Evolutionary conservation across 2,888 invertebrate genomes (phyloP), one percentile per base, ranked within the genome.

Genomic region (Drosophila tanythrix): DNA sequence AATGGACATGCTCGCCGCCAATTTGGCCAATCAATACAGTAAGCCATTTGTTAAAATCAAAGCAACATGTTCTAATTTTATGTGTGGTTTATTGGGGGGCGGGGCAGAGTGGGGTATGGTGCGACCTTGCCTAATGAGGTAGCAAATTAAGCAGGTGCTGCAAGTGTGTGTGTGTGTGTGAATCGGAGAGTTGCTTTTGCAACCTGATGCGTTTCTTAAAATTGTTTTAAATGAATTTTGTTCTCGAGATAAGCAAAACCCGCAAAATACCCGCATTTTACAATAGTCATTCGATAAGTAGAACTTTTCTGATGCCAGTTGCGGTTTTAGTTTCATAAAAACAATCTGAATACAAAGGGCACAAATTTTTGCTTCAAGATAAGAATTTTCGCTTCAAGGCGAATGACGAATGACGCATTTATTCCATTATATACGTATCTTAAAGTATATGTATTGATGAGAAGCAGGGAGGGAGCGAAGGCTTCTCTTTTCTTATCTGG

Each of bases 1-100:
- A 80, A 93, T 93, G 70, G 91, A 88, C 8, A 88, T 88, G 70
- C 91, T 93, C 27, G 93, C 93, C 3, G 90, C 85, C 38, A 84
- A 84, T 70, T 84, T 89, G 74, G 81, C 75, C 18, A 82, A 84
- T 76, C 86, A 86, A 81, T 92, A 92, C 64, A 88, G 92, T 92
- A 83, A 87, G 91, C 46, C 40, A 31, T 13, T 33, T 33, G 1
- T 15, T 38, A 27, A 5, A 35, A 3, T 5, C 21, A 33, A 53
- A 69, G 66, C 80, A 76, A 70, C 77, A 73, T 36, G 68, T 68
- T 76, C 52, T 55, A 21, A 11, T 48, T 13, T 18, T 46, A 21
- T 31, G 29, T 29, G 35, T 43, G 33, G 50, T 33, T 57, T 38
- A 51, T 35, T 33, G 2, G 0, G 13, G 21, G 3, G 3, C 3